These are phyloP conservation scores for Sipha maydis DNA, from an alignment of 2,888 invertebrate species.

Conservation along the genomic window DNA sequence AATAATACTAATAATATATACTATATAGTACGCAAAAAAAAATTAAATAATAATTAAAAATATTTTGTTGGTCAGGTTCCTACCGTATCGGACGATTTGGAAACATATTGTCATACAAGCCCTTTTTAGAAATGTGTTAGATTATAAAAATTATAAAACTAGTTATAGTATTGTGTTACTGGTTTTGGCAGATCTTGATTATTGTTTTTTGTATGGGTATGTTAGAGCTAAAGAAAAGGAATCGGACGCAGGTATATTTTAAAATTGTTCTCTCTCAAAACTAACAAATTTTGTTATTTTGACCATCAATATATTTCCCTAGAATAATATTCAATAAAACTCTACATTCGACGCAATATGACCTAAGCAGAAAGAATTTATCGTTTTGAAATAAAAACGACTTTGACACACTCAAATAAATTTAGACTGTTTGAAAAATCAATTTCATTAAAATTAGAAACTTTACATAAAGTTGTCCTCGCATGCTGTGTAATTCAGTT, in stretches of 20 bases:
- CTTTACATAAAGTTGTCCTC: constrained; percentile 3
- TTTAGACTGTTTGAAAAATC: constrained; percentile 26
- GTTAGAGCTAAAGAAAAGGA: constrained; percentile 62
- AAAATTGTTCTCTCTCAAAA: constrained; percentile 63
- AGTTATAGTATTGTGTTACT: constrained; percentile 63
- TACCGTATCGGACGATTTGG: not conserved
- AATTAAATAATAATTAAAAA: not conserved
- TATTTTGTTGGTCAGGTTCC: constrained; percentile 3
- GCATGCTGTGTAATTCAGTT: constrained; percentile 31
- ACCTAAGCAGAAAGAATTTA: constrained; percentile 63
- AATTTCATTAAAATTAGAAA: constrained; percentile 31
- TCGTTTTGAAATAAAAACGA: constrained; percentile 64
- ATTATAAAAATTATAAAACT: too few relatives aligned
- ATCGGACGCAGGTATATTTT: constrained; percentile 65
- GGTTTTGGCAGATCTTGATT: constrained; percentile 12
- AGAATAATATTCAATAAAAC: constrained; percentile 63
- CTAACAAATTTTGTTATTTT: constrained; percentile 63
- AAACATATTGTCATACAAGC: not conserved
- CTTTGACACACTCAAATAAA: constrained; percentile 63
- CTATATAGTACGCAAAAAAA: not conserved
- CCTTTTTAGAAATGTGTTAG: too few relatives aligned
- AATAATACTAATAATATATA: too few relatives aligned
- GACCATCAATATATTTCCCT: constrained; percentile 63
- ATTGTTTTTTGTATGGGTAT: too few relatives aligned
- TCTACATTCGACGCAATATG: constrained; percentile 60